Conservation (phyloP, 2,888 invertebrate species). For the Tetragnatha montana region DNA sequence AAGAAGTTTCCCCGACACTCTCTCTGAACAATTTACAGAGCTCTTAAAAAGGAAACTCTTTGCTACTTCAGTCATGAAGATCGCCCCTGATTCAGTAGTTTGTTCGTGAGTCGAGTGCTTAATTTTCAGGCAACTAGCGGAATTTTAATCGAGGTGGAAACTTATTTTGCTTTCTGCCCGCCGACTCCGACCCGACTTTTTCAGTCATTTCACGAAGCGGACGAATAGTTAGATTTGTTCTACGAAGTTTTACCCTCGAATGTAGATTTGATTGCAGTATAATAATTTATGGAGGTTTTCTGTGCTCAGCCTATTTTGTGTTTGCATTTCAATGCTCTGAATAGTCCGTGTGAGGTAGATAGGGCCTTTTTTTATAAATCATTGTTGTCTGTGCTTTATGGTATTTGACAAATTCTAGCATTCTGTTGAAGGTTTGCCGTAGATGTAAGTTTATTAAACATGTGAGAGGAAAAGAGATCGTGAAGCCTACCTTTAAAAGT, state of each 20-base stretch:
- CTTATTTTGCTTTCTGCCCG: background rate
- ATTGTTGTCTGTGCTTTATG: too few species aligned
- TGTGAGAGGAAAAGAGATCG: too few species aligned
- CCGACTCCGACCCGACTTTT: background rate
- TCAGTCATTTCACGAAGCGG: background rate
- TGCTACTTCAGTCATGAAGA: constrained; percentile 9
- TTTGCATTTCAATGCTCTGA: too few species aligned
- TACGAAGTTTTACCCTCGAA: background rate
- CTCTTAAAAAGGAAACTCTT: constrained; percentile 12
- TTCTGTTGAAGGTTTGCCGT: too few species aligned
- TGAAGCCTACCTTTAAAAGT: too few species aligned
- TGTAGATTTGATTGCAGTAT: background rate
- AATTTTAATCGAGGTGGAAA: constrained; percentile 11
- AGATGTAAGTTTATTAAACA: too few species aligned
- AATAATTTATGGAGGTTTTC: background rate
- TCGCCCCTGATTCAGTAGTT: constrained; percentile 12
- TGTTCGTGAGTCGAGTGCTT: constrained; percentile 25
- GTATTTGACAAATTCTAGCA: too few species aligned
- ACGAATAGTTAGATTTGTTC: background rate
- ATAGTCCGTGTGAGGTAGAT: too few species aligned
- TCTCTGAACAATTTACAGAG: constrained; percentile 9
- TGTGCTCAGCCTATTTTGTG: too few species aligned
- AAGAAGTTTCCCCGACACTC: background rate
- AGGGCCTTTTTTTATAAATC: too few species aligned
- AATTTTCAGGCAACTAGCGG: constrained; percentile 1